Evolutionary conservation across 2,888 invertebrate genomes (phyloP).

Genomic region (Syrphus vitripennis): DNA sequence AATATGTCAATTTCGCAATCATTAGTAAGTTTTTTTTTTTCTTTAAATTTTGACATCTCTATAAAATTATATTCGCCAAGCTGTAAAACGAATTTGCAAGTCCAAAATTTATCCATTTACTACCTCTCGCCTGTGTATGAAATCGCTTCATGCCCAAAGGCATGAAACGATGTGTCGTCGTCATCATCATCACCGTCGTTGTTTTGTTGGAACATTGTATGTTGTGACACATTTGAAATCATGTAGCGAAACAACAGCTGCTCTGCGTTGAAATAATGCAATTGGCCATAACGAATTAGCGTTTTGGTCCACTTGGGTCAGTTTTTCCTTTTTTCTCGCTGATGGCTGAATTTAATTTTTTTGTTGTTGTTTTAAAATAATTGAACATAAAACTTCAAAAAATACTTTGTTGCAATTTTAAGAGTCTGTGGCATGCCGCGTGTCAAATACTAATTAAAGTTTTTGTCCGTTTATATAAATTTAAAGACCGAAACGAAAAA

Average conservation of each 20-base stretch:
- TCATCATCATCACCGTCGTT: no score
- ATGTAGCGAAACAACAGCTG: slow-evolving; percentile 9
- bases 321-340: not conserved
- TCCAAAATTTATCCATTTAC: slow-evolving; percentile 2
- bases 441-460: slow-evolving; percentile 8
- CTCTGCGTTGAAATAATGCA: not conserved
- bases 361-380: not conserved
- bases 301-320: slow-evolving; percentile 18
- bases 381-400: not conserved
- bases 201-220: not conserved
- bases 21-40: not conserved
- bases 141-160: not conserved
- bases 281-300: slow-evolving; percentile 9
- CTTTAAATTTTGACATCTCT: not conserved
- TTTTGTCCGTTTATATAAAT: not conserved
- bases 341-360: not conserved
- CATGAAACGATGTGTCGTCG: not conserved
- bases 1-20: not conserved
- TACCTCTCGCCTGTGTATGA: not conserved
- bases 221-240: slow-evolving; percentile 15
- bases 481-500: not conserved
- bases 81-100: not conserved
- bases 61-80: not conserved
- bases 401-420: not conserved
- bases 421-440: not conserved